Conservation (phyloP, 1,140 invertebrate genomes). For the Medauroidea extradentata region DNA sequence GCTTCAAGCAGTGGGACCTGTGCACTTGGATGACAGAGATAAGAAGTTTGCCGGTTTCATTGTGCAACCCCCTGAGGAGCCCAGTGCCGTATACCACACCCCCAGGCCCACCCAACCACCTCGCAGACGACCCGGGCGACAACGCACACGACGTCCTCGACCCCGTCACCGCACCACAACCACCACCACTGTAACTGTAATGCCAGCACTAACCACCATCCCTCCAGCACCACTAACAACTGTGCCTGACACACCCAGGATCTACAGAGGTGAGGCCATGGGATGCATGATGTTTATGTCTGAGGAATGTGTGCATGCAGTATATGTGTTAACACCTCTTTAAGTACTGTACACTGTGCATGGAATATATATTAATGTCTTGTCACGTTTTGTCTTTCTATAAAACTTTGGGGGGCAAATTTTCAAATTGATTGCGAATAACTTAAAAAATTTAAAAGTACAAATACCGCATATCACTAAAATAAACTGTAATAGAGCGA, state of each 20-base stretch:
- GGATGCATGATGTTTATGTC: too few species aligned
- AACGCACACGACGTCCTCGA: slow-evolving; percentile 23
- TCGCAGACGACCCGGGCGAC: slow-evolving; percentile 26
- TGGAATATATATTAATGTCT: too few species aligned
- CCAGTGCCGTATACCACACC: slow-evolving; percentile 18
- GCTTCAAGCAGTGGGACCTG: slow-evolving; percentile 63
- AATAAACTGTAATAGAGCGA: too few species aligned
- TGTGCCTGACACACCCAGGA: slow-evolving; percentile 16
- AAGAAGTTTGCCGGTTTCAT: slow-evolving; percentile 34
- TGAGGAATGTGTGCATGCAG: too few species aligned
- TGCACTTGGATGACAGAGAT: slow-evolving; percentile 42
- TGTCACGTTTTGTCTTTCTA: too few species aligned
- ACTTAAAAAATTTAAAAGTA: too few species aligned
- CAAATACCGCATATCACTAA: too few species aligned
- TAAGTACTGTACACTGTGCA: too few species aligned
- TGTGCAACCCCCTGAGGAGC: slow-evolving; percentile 33
- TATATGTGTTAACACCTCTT: too few species aligned
- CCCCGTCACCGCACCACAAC: slow-evolving; percentile 42
- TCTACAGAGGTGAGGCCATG: slow-evolving; percentile 25
- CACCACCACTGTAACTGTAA: slow-evolving; percentile 20
- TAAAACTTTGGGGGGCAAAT: too few species aligned
- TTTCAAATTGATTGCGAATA: too few species aligned
- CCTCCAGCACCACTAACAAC: slow-evolving; percentile 37
- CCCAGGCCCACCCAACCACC: slow-evolving; percentile 17
- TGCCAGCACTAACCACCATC: slow-evolving; percentile 35